A percentile compares a stretch with the other conserved stretches of the same genome.
These are phyloP conservation scores for Probosciger aterrimus DNA, from an alignment of 2,113 vertebrate genomes.

Conservation along the genomic window DNA sequence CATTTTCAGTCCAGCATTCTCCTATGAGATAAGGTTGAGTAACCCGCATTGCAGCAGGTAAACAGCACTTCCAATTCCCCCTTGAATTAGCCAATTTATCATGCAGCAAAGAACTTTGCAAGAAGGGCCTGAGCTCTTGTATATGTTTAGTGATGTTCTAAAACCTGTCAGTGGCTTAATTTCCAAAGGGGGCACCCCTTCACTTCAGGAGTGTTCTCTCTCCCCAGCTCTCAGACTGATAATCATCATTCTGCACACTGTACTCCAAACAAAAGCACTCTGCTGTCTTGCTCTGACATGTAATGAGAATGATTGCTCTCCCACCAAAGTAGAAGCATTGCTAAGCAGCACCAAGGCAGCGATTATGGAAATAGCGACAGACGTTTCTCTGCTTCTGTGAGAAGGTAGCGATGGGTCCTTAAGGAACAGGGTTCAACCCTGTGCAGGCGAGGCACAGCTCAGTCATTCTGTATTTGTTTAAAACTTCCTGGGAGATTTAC, in stretches of 20 bases:
- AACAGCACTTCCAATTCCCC: neutral
- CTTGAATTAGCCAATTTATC: neutral
- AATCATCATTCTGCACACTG: neutral
- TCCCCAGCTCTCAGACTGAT: neutral
- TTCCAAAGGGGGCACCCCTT: neutral
- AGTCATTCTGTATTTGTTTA: neutral
- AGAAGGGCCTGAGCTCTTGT: neutral
- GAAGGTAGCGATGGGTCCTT: neutral
- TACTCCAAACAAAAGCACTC: slow-evolving; percentile 13
- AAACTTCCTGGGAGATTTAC: neutral
- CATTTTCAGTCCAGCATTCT: neutral
- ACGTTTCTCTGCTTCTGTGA: neutral
- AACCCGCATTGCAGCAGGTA: neutral
- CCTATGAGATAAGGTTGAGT: neutral
- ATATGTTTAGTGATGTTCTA: neutral
- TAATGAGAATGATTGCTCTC: slow-evolving; percentile 30
- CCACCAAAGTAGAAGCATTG: neutral
- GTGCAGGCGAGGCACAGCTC: neutral
- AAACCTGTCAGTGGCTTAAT: neutral
- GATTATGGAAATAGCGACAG: neutral
- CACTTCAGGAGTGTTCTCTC: neutral
- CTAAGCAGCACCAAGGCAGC: slow-evolving; percentile 17
- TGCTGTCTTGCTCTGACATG: slow-evolving; percentile 10
- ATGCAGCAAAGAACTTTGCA: neutral
- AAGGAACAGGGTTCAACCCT: rapidly evolving